These are phyloP conservation scores for Hafferia zeledoni DNA, from an alignment of 2,797 vertebrate species.

Conservation along the genomic window DNA sequence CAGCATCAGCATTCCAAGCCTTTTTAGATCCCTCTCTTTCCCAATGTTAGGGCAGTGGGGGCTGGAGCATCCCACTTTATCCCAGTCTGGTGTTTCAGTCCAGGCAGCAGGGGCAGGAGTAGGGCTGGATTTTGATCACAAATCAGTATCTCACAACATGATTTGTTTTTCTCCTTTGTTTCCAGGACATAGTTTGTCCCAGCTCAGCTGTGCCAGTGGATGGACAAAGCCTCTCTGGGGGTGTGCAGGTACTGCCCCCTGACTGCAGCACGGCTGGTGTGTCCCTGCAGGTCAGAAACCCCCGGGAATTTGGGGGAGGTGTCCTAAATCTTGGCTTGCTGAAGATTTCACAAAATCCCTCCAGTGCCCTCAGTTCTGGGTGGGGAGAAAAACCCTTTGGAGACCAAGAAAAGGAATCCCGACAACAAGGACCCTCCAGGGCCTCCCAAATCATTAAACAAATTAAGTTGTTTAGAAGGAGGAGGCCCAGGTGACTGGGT, in stretches of 20 bases:
- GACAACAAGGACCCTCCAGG: not conserved
- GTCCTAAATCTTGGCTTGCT: not conserved
- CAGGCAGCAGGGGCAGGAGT: not conserved
- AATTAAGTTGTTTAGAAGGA: constrained; percentile 22
- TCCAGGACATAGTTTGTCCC: not conserved
- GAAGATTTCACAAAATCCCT: not conserved
- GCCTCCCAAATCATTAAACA: constrained; percentile 33
- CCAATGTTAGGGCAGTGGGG: not conserved
- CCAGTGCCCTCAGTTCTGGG: not conserved
- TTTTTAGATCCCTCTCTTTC: not conserved
- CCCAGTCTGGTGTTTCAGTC: fast-evolving
- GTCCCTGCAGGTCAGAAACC: not conserved
- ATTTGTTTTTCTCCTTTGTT: not conserved
- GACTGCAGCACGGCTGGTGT: fast-evolving
- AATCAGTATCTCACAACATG: fast-evolving
- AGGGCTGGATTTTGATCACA: not conserved
- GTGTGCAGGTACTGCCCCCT: not conserved
- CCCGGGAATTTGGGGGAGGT: fast-evolving
- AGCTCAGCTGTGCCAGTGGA: not conserved
- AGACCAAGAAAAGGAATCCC: not conserved
- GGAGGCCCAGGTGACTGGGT: constrained; percentile 16
- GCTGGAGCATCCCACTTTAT: not conserved
- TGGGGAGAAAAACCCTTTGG: not conserved
- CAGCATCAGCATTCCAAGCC: not conserved
- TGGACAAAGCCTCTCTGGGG: not conserved